These are phyloP conservation scores for Limenitis camilla DNA, from an alignment of 2,888 invertebrate species.

Conservation along the genomic window DNA sequence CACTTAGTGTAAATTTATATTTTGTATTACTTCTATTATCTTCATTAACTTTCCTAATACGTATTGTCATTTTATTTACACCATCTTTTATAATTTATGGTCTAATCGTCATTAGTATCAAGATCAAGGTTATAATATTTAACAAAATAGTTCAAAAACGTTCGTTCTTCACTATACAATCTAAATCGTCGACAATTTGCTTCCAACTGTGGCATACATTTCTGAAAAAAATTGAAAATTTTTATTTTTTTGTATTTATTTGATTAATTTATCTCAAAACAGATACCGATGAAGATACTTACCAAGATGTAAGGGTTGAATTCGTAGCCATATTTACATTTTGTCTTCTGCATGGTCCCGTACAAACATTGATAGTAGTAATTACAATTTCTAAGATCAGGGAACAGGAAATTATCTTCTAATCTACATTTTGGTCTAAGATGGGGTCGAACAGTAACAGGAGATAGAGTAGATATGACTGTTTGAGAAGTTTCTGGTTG, in stretches of 20 bases:
- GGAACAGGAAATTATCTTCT: conserved; percentile 3
- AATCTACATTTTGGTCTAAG: neutral
- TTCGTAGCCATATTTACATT: conserved; percentile 16
- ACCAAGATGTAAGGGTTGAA: conserved; percentile 21
- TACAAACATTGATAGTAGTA: conserved; percentile 15
- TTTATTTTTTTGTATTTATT: no score
- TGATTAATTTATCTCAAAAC: neutral
- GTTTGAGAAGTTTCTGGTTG: neutral
- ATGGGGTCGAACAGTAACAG: neutral
- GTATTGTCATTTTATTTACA: neutral
- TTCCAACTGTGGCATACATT: conserved; percentile 19
- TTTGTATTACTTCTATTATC: no score
- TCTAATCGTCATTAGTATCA: neutral
- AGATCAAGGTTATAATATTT: neutral
- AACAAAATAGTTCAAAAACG: neutral
- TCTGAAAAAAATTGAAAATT: conserved; percentile 14
- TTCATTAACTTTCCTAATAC: no score
- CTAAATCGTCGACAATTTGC: conserved; percentile 7
- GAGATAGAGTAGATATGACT: neutral
- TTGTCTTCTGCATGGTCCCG: conserved; percentile 3
- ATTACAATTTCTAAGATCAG: conserved; percentile 13
- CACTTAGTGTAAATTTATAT: no score
- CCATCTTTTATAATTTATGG: neutral
- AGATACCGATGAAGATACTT: conserved; percentile 1
- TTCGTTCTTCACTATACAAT: neutral